Evolutionary conservation across 2,888 invertebrate genomes (phyloP).

Genomic region (Sphaeridia pumilis): DNA sequence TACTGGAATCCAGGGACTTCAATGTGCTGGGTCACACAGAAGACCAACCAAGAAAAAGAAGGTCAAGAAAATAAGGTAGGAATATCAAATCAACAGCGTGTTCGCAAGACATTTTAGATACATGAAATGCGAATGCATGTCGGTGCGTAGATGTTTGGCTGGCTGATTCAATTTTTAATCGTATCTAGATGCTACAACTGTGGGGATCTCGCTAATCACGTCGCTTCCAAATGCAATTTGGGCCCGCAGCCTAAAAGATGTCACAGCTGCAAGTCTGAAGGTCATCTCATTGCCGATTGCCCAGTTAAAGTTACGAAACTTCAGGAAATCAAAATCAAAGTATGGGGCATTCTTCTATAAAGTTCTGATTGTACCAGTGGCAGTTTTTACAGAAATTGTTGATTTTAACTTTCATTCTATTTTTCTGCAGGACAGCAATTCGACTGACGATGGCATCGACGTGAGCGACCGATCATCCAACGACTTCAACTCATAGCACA

Average conservation of each 20-base stretch:
- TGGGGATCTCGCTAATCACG: conserved; percentile 83
- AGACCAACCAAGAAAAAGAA: conserved; percentile 70
- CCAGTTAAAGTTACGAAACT: conserved; percentile 47
- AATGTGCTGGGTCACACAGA: conserved; percentile 71
- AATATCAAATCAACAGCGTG: not conserved
- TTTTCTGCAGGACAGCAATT: no score
- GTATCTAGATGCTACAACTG: conserved; percentile 73
- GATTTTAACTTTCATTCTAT: no score
- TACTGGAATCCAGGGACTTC: conserved; percentile 61
- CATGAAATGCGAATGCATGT: not conserved
- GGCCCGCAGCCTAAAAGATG: conserved; percentile 85
- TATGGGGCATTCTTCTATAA: conserved; percentile 3
- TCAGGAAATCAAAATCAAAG: conserved; percentile 22
- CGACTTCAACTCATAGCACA: no score
- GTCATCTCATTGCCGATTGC: conserved; percentile 81
- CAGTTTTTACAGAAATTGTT: no score
- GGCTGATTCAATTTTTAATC: not conserved
- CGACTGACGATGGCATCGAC: no score
- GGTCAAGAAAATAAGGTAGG: conserved; percentile 69
- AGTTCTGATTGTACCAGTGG: not conserved
- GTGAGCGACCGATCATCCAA: no score
- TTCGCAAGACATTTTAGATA: not conserved
- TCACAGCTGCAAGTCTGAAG: conserved; percentile 76
- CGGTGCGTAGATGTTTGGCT: not conserved
- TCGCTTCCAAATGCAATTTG: conserved; percentile 75